These are phyloP conservation scores for Tapirus terrestris DNA, from an alignment of 2,113 vertebrate genomes.

Conservation along the genomic window DNA sequence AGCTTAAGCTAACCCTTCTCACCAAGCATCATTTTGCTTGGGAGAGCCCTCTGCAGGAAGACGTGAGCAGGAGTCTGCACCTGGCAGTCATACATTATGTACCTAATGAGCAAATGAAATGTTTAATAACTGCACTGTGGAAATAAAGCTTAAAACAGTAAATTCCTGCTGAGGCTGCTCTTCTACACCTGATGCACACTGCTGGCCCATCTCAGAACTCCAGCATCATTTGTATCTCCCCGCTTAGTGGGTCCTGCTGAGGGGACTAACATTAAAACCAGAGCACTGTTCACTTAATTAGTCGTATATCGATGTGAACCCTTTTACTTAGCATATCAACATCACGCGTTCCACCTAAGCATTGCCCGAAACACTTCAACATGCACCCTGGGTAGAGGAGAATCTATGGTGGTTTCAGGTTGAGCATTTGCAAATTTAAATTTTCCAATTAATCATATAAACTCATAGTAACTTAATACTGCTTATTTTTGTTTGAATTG, in stretches of 20 bases:
- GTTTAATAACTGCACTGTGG: constrained; percentile 81
- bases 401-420: background rate
- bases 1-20: background rate
- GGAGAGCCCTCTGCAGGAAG: background rate
- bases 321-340: constrained; percentile 33
- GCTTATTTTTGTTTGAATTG: background rate
- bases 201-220: constrained; percentile 2
- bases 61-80: constrained; percentile 66
- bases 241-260: constrained; percentile 34
- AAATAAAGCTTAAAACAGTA: constrained; percentile 70
- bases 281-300: constrained; percentile 62
- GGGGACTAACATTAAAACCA: constrained; percentile 58
- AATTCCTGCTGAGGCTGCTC: constrained; percentile 54
- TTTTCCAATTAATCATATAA: constrained; percentile 46
- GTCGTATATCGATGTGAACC: background rate
- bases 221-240: background rate
- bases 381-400: background rate
- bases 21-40: background rate
- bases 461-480: background rate
- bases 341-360: background rate
- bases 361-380: background rate
- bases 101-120: constrained; percentile 78
- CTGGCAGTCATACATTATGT: constrained; percentile 75
- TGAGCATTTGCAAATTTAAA: constrained; percentile 39
- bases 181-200: background rate